Base-by-base conservation (phyloP, 1,140 invertebrate genomes). In the Cecropterus lyciades region DNA sequence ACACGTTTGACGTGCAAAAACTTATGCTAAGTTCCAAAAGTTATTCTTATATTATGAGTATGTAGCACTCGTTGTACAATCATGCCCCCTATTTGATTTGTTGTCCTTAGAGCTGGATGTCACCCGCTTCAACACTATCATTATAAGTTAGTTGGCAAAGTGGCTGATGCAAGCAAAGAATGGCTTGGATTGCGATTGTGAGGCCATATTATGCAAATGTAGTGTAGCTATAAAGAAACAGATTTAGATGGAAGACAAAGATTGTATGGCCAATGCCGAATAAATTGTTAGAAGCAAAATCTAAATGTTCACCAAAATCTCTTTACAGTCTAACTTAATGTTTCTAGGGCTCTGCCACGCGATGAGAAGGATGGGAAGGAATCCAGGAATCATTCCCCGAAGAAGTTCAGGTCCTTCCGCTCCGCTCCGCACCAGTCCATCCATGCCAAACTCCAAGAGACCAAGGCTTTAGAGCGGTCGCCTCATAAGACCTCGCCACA, bases 331-430 rank as follows among this genome's bases (percentile, higher is more conserved):
- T 9, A 9, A 5, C 1, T 2, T 11, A 40, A 30, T 30, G 3
- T 20, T 75, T 75, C 6, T 82, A 96, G 95, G 89, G 95, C 95
- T 53, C 95, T 97, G 74, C 96, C 96, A 57, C 96, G 97, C 77
- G 96, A 97, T 82, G 96, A 97, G 80, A 97, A 97, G 82, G 96
- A 97, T 62, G 95, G 96, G 73, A 97, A 97, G 86, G 96, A 96
- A 76, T 96, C 95, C 73, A 96, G 97, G 84, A 85, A 82, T 40
- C 85, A 82, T 15, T 95, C 93, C 11, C 95, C 95, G 40, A 95
- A 95, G 77, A 96, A 95, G 87, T 92, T 85, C 68, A 82, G 88
- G 17, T 92, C 91, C 40, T 93, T 93, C 89, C 79, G 85, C 49
- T 93, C 92, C 10, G 91, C 91, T 15, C 92, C 92, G 11, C 91